Evolutionary conservation across 2,797 vertebrate genomes (phyloP).

Genomic region (Protosalanx chinensis): DNA sequence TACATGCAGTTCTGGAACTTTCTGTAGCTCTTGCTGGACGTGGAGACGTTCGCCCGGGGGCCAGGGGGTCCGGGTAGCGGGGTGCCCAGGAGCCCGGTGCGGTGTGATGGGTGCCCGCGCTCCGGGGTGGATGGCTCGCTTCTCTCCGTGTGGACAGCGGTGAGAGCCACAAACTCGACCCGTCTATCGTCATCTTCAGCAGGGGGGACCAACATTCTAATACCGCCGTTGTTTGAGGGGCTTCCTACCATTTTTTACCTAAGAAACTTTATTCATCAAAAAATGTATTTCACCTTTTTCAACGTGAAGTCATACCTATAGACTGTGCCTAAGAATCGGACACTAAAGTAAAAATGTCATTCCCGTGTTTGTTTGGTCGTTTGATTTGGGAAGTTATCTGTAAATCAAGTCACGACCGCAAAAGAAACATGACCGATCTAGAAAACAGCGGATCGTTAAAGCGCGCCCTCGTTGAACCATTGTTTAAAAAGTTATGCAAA

Average conservation of each 20-base stretch:
- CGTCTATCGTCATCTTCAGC: slow-evolving; percentile 73
- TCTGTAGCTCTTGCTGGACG: slow-evolving; percentile 83
- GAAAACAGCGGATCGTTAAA: slow-evolving; percentile 38
- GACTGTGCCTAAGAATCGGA: slow-evolving; percentile 2
- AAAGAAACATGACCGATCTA: slow-evolving; percentile 21
- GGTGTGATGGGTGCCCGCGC: slow-evolving; percentile 75
- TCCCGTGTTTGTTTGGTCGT: neutral
- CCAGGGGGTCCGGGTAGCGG: slow-evolving; percentile 74
- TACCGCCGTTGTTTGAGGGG: slow-evolving; percentile 80
- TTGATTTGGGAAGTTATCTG: slow-evolving; percentile 50
- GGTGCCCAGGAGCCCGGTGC: slow-evolving; percentile 78
- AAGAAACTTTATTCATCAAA: slow-evolving; percentile 2
- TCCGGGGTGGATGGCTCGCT: slow-evolving; percentile 78
- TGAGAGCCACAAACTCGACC: slow-evolving; percentile 86
- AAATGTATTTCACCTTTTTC: slow-evolving; percentile 2
- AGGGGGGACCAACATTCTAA: slow-evolving; percentile 74
- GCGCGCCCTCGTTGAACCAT: slow-evolving; percentile 54
- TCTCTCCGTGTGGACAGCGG: slow-evolving; percentile 83
- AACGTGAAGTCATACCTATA: neutral
- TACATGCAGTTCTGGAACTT: slow-evolving; percentile 93
- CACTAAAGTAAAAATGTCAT: slow-evolving; percentile 4
- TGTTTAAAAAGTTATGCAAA: slow-evolving; percentile 33
- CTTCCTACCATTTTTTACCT: slow-evolving; percentile 69
- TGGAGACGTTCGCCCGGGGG: slow-evolving; percentile 63
- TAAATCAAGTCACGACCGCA: slow-evolving; percentile 45